Evolutionary conservation across 1,140 invertebrate species (phyloP), one percentile per base, ranked within the genome.

Genomic region (Philaenus spumarius): DNA sequence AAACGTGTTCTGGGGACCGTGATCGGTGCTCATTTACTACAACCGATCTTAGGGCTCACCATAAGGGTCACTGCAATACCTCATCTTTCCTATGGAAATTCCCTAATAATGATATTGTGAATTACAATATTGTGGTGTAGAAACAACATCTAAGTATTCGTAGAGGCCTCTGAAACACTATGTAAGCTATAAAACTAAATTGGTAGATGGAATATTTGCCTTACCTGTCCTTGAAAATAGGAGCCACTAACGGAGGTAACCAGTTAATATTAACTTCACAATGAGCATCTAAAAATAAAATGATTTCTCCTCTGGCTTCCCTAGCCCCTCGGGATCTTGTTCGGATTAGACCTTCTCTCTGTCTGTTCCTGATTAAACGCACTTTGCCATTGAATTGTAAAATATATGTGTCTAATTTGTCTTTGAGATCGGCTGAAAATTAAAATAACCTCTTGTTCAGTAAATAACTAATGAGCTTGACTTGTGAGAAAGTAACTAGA

Each of bases 271-370:
- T 97, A 1, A 96, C 93, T 73, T 91, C 89, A 70, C 89, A 91
- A 69, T 91, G 89, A 43, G 96, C 96, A 77, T 99, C 97, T 15
- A 99, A 76, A 76, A 98, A 99, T 0, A 99, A 86, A 61, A 99
- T 95, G 3, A 98, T 94, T 72, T 99, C 95, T 39, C 95, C 96
- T 17, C 78, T 86, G 0, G 97, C 90, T 69, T 96, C 87, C 65
- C 89, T 79, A n/a, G 97, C 96, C 30, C 97, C 97, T 45, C 87
- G 80, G 0, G 93, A 96, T 51, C 97, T 75, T 0, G 93, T 95
- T 19, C 93, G 75, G 65, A 97, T 97, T 15, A 98, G 76, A 23
- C 95, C 95, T 74, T 96, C 85, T 26, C 95, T 78, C 73, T 95
- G 84, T 20, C 72, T 73, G 66, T 97, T 98, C 52, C 95, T 79